phyloP scores from a whole-genome alignment of 2,113 vertebrate species.

The Heterochromis multidens region DNA sequence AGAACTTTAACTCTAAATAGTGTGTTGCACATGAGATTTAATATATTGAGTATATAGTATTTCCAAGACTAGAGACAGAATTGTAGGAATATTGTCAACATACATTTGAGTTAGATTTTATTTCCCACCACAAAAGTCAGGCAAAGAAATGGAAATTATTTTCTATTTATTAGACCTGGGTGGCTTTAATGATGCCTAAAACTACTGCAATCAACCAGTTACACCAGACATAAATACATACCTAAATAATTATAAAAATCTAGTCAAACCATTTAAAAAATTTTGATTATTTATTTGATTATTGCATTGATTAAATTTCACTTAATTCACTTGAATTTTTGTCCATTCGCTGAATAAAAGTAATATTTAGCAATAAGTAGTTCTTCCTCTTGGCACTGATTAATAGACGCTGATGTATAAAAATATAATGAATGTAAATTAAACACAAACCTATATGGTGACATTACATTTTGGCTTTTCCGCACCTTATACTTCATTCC shows the following conservation, averaged over 20 bases:
- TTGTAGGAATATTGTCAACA: background rate
- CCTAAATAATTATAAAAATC: background rate
- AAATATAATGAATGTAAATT: background rate
- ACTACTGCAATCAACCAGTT: background rate
- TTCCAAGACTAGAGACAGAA: background rate
- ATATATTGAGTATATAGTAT: background rate
- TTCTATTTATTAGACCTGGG: background rate
- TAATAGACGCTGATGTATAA: background rate
- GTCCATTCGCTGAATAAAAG: background rate
- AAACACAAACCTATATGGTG: background rate
- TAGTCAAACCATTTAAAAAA: background rate
- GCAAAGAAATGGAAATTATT: background rate
- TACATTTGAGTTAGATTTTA: background rate
- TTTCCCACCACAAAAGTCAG: background rate
- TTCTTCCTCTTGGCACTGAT: background rate
- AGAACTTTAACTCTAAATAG: background rate
- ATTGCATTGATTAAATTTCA: background rate
- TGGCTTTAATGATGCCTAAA: background rate
- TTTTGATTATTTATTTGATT: background rate
- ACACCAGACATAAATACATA: background rate
- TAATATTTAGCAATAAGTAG: background rate
- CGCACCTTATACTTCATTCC: background rate
- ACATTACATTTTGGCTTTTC: background rate
- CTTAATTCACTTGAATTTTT: background rate
- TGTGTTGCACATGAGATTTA: background rate